Evolutionary conservation across 2,888 invertebrate species (phyloP).

Genomic region (Nesidiocoris tenuis): DNA sequence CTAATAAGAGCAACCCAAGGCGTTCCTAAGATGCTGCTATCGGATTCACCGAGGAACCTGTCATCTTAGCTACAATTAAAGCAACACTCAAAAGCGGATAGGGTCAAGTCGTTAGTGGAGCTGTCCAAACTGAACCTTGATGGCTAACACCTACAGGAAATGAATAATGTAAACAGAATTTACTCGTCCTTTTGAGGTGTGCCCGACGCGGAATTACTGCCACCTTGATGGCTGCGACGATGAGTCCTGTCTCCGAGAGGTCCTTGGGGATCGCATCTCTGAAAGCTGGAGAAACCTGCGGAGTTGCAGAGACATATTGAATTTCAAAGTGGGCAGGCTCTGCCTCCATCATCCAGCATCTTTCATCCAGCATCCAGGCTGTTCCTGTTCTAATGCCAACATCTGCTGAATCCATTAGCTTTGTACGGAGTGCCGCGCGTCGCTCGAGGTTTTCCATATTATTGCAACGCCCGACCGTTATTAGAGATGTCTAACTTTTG

Average conservation of each 20-base stretch:
- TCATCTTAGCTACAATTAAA: conserved; percentile 2
- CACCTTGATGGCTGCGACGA: not conserved
- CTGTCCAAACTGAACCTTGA: conserved; percentile 15
- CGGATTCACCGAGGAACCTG: conserved; percentile 27
- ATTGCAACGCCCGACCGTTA: conserved; percentile 38
- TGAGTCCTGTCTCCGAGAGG: not conserved
- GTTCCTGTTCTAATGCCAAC: conserved; percentile 42
- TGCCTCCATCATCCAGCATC: not conserved
- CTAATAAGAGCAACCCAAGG: conserved; percentile 1
- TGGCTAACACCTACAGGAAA: conserved; percentile 29
- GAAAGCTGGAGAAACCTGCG: not conserved
- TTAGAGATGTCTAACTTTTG: conserved; percentile 44
- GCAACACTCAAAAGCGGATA: not conserved
- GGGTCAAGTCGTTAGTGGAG: conserved; percentile 32
- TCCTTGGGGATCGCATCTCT: not conserved
- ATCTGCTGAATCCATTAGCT: conserved; percentile 44
- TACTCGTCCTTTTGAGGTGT: conserved; percentile 23
- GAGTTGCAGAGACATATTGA: conserved; percentile 7
- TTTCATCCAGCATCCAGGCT: not conserved
- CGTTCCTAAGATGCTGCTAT: conserved; percentile 20
- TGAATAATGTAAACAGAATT: conserved; percentile 45
- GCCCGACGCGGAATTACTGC: conserved; percentile 30
- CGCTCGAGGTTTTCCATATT: conserved; percentile 42
- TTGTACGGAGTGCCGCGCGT: not conserved
- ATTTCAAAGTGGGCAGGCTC: conserved; percentile 15